Conservation (phyloP, 2,113 vertebrate genomes). For the Arothron firmamentum region DNA sequence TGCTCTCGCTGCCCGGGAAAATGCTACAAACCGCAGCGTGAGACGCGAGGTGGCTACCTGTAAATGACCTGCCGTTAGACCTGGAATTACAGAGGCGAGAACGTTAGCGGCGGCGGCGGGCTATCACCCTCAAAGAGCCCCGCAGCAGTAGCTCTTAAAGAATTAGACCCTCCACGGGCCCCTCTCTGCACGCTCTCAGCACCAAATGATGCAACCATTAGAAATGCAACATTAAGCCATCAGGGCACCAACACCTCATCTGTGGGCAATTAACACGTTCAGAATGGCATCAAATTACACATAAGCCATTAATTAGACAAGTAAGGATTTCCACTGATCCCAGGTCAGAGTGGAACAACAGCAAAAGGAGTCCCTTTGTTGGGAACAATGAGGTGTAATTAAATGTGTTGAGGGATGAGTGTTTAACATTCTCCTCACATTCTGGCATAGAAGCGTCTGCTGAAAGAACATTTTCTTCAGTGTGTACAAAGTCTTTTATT, state of each 20-base stretch:
- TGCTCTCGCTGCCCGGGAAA: background rate
- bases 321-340: constrained; percentile 38
- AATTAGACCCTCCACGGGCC: constrained; percentile 3
- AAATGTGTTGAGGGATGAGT: background rate
- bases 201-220: constrained; percentile 19
- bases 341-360: background rate
- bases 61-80: no score
- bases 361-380: background rate
- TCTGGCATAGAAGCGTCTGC: background rate
- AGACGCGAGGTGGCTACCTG: no score
- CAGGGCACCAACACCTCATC: constrained; percentile 19
- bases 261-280: constrained; percentile 24
- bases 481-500: constrained; percentile 67
- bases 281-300: constrained; percentile 26
- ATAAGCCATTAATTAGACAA: constrained; percentile 37
- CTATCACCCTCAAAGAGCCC: background rate
- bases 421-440: no score
- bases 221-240: constrained; percentile 15
- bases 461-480: background rate
- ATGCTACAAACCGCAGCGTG: no score
- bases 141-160: background rate
- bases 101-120: no score
- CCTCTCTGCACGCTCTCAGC: constrained; percentile 2
- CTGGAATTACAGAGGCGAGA: no score
- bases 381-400: background rate